Percentiles rank a stretch among this genome's conserved stretches.
Conservation (phyloP, 2,113 vertebrate genomes). For the Murina feae region DNA sequence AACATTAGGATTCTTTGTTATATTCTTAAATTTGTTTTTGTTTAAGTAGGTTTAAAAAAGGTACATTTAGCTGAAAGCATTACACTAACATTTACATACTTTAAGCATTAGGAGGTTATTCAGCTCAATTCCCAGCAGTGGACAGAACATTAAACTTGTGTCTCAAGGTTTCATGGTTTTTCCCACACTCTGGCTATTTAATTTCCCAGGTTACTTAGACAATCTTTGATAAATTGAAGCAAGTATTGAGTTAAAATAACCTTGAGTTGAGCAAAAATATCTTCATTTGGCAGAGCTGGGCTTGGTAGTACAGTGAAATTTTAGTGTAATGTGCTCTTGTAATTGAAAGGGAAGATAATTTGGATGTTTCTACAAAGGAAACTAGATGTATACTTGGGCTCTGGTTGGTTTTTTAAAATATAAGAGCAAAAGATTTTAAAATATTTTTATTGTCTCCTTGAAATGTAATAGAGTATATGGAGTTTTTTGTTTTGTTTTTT, state of each 20-base stretch:
- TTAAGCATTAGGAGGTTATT: slow-evolving; percentile 47
- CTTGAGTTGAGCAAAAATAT: slow-evolving; percentile 61
- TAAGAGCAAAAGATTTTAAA: not conserved
- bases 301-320: slow-evolving; percentile 72
- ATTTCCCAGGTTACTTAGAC: slow-evolving; percentile 62
- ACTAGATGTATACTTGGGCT: slow-evolving; percentile 57
- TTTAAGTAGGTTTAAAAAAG: slow-evolving; percentile 65
- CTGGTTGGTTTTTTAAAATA: not conserved
- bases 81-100: slow-evolving; percentile 80
- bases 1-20: slow-evolving; percentile 79
- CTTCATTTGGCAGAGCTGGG: slow-evolving; percentile 62
- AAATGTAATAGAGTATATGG: slow-evolving; percentile 53
- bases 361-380: slow-evolving; percentile 53
- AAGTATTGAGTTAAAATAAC: slow-evolving; percentile 61
- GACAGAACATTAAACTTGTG: slow-evolving; percentile 1
- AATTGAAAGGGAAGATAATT: slow-evolving; percentile 56
- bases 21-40: slow-evolving; percentile 63
- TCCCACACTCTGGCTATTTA: slow-evolving; percentile 49
- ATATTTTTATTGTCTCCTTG: not conserved
- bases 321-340: slow-evolving; percentile 79
- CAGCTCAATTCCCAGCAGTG: slow-evolving; percentile 39
- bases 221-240: not conserved
- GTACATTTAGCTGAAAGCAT: slow-evolving; percentile 71
- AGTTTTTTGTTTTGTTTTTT: not conserved
- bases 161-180: slow-evolving; percentile 66